Evolutionary conservation across 2,888 invertebrate species (phyloP).

Genomic region (Cephus runcator): DNA sequence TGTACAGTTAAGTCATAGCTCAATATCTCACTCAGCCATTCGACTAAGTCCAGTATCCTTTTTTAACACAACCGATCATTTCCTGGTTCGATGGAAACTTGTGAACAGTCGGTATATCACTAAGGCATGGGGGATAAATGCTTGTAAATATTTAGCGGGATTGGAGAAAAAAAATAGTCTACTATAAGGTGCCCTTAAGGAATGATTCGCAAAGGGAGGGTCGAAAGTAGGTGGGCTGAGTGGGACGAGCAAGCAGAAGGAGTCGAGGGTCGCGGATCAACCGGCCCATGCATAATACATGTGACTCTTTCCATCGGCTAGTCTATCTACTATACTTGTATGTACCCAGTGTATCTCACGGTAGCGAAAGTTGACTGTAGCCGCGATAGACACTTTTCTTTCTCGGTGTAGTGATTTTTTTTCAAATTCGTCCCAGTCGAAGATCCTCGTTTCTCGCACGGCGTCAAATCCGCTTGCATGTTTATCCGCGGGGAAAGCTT

Average conservation of each 20-base stretch:
- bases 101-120: background rate
- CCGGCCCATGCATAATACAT: conserved; percentile 49
- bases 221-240: conserved; percentile 16
- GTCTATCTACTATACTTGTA: background rate
- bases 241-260: conserved; percentile 6
- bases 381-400: too few relatives aligned
- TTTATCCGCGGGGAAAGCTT: too few relatives aligned
- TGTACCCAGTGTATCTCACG: too few relatives aligned
- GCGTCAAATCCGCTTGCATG: too few relatives aligned
- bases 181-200: conserved; percentile 23
- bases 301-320: conserved; percentile 26
- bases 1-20: conserved; percentile 20
- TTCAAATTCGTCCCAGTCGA: too few relatives aligned
- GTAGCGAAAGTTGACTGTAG: too few relatives aligned
- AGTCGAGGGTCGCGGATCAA: conserved; percentile 42
- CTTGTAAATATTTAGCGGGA: conserved; percentile 45
- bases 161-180: conserved; percentile 22
- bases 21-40: conserved; percentile 23
- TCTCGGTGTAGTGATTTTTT: too few relatives aligned
- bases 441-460: too few relatives aligned
- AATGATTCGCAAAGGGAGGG: conserved; percentile 14
- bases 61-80: conserved; percentile 22
- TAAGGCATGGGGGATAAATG: conserved; percentile 31
- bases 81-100: conserved; percentile 12
- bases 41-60: conserved; percentile 1